These are phyloP conservation scores for Papilio aristodemus DNA, from an alignment of 1,140 invertebrate species.

Conservation along the genomic window DNA sequence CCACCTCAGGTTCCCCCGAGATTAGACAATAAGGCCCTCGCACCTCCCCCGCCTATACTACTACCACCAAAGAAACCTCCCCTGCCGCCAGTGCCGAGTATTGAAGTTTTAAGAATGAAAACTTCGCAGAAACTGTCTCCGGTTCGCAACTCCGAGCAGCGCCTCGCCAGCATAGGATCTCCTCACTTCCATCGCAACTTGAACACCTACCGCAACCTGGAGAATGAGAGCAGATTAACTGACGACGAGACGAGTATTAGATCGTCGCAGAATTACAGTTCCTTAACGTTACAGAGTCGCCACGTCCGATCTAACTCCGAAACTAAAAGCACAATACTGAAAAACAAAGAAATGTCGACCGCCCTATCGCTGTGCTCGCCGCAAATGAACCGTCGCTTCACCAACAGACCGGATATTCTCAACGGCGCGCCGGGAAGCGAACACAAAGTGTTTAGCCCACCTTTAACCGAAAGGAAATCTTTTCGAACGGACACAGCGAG, in stretches of 20 bases:
- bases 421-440: slow-evolving; percentile 66
- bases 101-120: slow-evolving; percentile 81
- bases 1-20: slow-evolving; percentile 81
- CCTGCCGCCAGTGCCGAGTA: slow-evolving; percentile 84
- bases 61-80: slow-evolving; percentile 86
- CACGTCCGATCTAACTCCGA: slow-evolving; percentile 77
- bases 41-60: slow-evolving; percentile 82
- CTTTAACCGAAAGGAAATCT: slow-evolving; percentile 56
- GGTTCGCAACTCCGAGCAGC: slow-evolving; percentile 65
- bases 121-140: slow-evolving; percentile 70
- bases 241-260: slow-evolving; percentile 61
- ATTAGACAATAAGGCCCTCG: slow-evolving; percentile 69
- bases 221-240: slow-evolving; percentile 66
- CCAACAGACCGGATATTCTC: slow-evolving; percentile 64
- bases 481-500: slow-evolving; percentile 61
- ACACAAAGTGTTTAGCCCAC: slow-evolving; percentile 59
- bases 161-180: slow-evolving; percentile 82
- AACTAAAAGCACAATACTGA: slow-evolving; percentile 75
- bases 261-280: slow-evolving; percentile 77
- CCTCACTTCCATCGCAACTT: slow-evolving; percentile 81
- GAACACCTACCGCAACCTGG: slow-evolving; percentile 79
- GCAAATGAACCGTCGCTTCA: slow-evolving; percentile 78
- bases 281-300: slow-evolving; percentile 67
- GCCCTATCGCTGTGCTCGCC: slow-evolving; percentile 78
- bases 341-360: slow-evolving; percentile 75